These are phyloP conservation scores for Zaprionus capensis DNA, from an alignment of 1,140 invertebrate genomes.

Conservation along the genomic window DNA sequence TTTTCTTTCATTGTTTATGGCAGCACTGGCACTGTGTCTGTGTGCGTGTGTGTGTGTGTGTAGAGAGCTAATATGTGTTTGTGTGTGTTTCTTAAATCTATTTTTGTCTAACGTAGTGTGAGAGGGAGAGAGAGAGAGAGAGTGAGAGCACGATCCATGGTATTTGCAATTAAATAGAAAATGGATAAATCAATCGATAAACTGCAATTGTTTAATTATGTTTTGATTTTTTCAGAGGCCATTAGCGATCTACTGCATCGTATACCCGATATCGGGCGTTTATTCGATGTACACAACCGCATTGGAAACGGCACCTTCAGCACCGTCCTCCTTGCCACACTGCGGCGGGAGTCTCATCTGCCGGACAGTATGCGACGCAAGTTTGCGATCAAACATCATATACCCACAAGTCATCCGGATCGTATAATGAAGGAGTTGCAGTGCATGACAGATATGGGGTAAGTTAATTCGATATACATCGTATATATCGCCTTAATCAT, in stretches of 20 bases:
- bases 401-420: constrained; percentile 92
- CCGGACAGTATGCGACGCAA: constrained; percentile 86
- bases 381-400: constrained; percentile 93
- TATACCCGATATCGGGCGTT: constrained; percentile 87
- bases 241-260: constrained; percentile 85
- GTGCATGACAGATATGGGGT: constrained; percentile 91
- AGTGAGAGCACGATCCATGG: constrained; percentile 9
- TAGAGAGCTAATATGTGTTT: constrained; percentile 11
- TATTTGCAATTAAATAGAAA: constrained; percentile 17
- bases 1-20: constrained; percentile 16
- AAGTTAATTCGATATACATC: constrained; percentile 2
- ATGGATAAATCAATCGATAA: constrained; percentile 1
- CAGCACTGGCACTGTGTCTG: constrained; percentile 14
- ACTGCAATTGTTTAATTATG: not conserved
- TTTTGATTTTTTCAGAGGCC: constrained; percentile 74
- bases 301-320: constrained; percentile 93
- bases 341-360: constrained; percentile 85
- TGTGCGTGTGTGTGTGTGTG: constrained; percentile 19
- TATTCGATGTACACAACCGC: constrained; percentile 89
- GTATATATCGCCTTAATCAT: not conserved
- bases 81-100: constrained; percentile 29
- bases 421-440: constrained; percentile 91
- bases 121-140: not conserved
- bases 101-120: constrained; percentile 33
- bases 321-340: constrained; percentile 90